Conservation (phyloP, 2,797 vertebrate genomes). For the Rhabdomys pumilio region DNA sequence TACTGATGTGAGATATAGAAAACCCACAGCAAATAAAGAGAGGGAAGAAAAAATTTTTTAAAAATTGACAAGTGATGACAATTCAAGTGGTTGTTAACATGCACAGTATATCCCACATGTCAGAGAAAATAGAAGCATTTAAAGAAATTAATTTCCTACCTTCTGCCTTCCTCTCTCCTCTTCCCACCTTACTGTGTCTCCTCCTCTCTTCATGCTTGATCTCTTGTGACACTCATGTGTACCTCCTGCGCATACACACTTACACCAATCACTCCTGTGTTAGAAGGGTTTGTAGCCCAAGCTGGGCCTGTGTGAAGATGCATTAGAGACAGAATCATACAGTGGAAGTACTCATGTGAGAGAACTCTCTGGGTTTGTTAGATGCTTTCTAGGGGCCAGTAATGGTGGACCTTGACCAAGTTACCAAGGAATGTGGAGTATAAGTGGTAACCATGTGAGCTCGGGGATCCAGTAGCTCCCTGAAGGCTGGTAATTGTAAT, state of each 20-base stretch:
- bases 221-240: neutral
- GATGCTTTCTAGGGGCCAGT: conserved; percentile 1
- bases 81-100: conserved; percentile 1
- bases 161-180: neutral
- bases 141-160: neutral
- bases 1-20: neutral
- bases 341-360: neutral
- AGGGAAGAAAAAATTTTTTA: neutral
- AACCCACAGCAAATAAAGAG: neutral
- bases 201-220: neutral
- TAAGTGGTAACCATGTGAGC: neutral
- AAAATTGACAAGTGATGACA: neutral
- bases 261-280: neutral
- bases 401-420: conserved; percentile 15
- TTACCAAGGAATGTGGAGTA: conserved; percentile 35
- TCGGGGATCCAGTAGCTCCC: neutral
- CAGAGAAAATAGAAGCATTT: neutral
- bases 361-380: conserved; percentile 22
- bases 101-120: neutral
- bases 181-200: neutral
- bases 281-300: neutral
- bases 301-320: neutral
- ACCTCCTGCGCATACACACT: neutral
- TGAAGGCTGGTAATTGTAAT: conserved; percentile 42
- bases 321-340: neutral